Conservation (phyloP, 2,888 invertebrate species). For the Noctua janthina region DNA sequence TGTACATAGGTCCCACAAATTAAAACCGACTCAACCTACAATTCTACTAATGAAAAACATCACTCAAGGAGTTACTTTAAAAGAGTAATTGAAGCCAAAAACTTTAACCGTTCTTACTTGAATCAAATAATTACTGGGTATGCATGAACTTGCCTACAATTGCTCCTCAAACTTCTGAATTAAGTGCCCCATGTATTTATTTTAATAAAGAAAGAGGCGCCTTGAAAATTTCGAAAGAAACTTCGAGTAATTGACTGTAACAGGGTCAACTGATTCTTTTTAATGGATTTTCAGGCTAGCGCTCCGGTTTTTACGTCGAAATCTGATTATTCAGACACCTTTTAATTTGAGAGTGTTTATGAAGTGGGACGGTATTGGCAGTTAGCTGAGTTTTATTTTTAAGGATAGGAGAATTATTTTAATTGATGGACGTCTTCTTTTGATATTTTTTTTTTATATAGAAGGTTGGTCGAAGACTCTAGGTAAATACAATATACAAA, state of each 20-base stretch:
- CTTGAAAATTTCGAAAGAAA: constrained; percentile 42
- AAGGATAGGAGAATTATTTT: neutral
- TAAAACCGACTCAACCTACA: constrained; percentile 60
- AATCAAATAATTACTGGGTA: constrained; percentile 67
- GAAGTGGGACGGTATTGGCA: constrained; percentile 37
- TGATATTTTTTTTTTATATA: neutral
- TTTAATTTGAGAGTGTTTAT: constrained; percentile 52
- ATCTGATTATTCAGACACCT: constrained; percentile 52
- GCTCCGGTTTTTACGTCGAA: constrained; percentile 32
- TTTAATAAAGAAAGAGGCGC: constrained; percentile 39
- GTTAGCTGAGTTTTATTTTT: constrained; percentile 19
- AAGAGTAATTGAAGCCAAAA: constrained; percentile 75
- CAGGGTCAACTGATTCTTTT: constrained; percentile 55
- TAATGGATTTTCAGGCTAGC: constrained; percentile 56
- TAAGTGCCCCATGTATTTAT: constrained; percentile 54
- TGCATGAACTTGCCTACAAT: constrained; percentile 61
- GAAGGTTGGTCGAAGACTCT: too few relatives aligned
- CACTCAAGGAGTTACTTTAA: constrained; percentile 65
- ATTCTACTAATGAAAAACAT: constrained; percentile 75
- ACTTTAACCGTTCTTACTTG: constrained; percentile 73
- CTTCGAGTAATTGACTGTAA: constrained; percentile 58
- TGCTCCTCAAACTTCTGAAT: constrained; percentile 39
- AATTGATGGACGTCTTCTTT: neutral
- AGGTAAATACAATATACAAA: too few relatives aligned
- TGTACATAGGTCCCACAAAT: neutral